A percentile compares a stretch with the other conserved stretches of the same genome.
Conservation (phyloP, 2,797 vertebrate species). For the Taeniopygia guttata region DNA sequence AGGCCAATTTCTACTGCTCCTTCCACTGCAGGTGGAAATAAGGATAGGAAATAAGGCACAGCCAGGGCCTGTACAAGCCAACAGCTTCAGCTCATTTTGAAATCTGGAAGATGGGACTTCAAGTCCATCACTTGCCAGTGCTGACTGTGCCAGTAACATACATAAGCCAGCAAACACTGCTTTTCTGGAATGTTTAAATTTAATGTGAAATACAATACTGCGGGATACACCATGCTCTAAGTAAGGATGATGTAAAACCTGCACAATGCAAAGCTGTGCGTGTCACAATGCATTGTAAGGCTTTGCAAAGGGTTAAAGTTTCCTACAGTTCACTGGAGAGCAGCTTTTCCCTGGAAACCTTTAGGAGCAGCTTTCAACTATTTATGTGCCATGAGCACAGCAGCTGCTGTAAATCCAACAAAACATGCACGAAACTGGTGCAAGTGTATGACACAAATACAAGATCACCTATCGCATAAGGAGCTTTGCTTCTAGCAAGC, state of each 20-base stretch:
- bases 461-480: background rate
- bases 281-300: rapidly evolving
- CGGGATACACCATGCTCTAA: background rate
- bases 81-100: background rate
- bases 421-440: rapidly evolving
- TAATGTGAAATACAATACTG: background rate
- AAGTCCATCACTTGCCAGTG: background rate
- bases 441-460: background rate
- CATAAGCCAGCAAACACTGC: background rate
- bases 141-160: background rate
- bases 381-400: background rate
- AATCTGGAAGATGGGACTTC: background rate
- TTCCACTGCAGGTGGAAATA: rapidly evolving
- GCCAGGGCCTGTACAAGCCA: background rate
- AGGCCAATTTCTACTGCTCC: background rate
- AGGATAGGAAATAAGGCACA: background rate
- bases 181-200: background rate
- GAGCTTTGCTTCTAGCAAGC: background rate
- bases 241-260: background rate
- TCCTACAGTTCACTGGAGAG: background rate
- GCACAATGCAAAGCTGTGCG: background rate
- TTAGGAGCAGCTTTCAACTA: slow-evolving; percentile 5
- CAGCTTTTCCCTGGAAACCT: background rate
- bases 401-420: background rate
- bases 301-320: background rate